phyloP scores from a whole-genome alignment of 2,113 vertebrate species.

The Pungitius pungitius region DNA sequence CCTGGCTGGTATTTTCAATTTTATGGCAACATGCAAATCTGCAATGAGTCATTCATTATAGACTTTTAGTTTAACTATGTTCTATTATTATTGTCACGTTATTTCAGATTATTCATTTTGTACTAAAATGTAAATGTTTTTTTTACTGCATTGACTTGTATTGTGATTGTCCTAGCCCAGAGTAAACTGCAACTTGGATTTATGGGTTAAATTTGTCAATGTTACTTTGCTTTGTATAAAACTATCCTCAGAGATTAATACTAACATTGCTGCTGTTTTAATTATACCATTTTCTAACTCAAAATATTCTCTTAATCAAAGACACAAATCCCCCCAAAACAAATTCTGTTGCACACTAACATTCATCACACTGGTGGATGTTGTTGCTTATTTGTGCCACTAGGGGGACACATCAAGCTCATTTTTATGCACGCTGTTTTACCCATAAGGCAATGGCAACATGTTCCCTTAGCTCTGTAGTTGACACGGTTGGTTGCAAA shows the following conservation, averaged over 20 bases:
- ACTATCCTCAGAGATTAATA: conserved; percentile 3
- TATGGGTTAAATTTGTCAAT: conserved; percentile 11
- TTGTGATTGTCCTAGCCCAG: no score
- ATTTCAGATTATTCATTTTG: conserved; percentile 25
- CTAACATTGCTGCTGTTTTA: not conserved
- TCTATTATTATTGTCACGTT: no score
- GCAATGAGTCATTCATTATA: conserved; percentile 4
- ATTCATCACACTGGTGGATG: not conserved
- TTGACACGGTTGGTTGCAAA: not conserved
- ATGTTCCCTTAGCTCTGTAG: not conserved
- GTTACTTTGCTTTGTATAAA: not conserved
- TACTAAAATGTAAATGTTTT: conserved; percentile 24
- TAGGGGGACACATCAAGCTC: conserved; percentile 53
- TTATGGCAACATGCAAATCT: conserved; percentile 15
- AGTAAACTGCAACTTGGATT: not conserved
- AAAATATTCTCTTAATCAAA: not conserved
- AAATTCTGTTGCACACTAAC: not conserved
- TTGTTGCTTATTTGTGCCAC: conserved; percentile 43
- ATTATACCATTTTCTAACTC: not conserved
- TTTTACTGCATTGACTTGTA: conserved; percentile 28
- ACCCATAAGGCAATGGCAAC: not conserved
- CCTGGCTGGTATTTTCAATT: conserved; percentile 10
- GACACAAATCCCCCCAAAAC: not conserved
- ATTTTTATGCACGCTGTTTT: not conserved
- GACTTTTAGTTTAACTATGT: not conserved